Evolutionary conservation across 2,113 vertebrate genomes (phyloP), one percentile per base, ranked within the genome.

Genomic region (Paratilapia polleni): DNA sequence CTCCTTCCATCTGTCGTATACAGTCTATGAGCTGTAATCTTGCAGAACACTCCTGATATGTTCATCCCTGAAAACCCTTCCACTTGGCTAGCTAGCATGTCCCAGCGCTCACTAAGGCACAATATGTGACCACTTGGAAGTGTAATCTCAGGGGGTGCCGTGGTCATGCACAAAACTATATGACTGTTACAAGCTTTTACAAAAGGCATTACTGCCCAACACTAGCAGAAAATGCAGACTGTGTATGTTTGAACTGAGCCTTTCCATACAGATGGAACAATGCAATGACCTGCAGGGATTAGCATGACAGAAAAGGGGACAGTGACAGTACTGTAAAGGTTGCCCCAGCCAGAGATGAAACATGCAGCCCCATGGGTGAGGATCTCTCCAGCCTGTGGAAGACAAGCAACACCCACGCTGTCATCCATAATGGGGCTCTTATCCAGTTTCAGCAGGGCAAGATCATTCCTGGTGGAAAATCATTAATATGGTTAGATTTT

Each of bases 381-480:
- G 78, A 93, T 90, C 49, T 95, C 88, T 58, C 78, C 94, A 4
- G 92, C 87, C 64, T 86, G 63, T 2, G 95, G 95, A 19, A 96
- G 79, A 83, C 95, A 96, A 26, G 95, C 94, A 13, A 73, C 38
- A 9, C 93, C 58, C 3, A 95, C 76, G 5, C 83, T 94, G 77
- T 93, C 93, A 5, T 14, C 92, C 89, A 95, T 89, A 5, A 89
- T 62, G 62, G 94, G 94, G 78, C 91, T 92, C 75, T 93, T 93
- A 64, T 94, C 93, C 89, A 96, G 89, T 64, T 96, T 96, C 83
- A 96, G 89, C 85, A 96, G 86, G 26, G 95, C 93, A 1, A 96
- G 80, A 47, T 96, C 95, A 14, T 95, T 95, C 1, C 94, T 96
- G 86, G 4, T 58, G 41, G 14, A 31, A 68, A 12, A 82, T 11